phyloP scores from a whole-genome alignment of 2,888 invertebrate species.

The Homarus gammarus region DNA sequence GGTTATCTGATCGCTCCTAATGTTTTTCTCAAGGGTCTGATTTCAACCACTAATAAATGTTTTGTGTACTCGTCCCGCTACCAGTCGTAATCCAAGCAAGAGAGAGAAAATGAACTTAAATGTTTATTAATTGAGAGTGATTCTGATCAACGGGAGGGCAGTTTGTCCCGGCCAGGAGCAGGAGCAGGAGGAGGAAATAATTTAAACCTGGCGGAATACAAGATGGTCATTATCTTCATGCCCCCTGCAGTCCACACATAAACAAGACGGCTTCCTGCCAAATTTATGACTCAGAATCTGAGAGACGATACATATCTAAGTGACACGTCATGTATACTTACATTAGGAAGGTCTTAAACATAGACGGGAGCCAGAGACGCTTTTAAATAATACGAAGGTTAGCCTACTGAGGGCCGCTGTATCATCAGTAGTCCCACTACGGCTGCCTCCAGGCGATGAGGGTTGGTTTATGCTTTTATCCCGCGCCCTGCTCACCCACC shows the following conservation, averaged over 20 bases:
- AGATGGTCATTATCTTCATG: background rate
- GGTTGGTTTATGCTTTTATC: no score
- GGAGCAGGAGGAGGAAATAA: background rate
- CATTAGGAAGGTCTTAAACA: conserved; percentile 13
- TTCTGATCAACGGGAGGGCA: no score
- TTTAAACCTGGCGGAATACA: background rate
- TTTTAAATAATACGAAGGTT: no score
- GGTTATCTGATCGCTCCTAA: conserved; percentile 40
- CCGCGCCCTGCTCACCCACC: no score
- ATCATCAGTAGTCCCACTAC: no score
- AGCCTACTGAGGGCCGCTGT: no score
- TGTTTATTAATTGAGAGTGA: no score
- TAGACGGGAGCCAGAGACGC: no score
- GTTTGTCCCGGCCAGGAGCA: no score
- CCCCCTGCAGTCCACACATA: conserved; percentile 24
- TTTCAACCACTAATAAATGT: conserved; percentile 27
- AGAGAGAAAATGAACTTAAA: no score
- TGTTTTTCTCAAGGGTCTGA: conserved; percentile 46
- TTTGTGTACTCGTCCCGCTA: background rate
- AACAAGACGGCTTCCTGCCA: conserved; percentile 32
- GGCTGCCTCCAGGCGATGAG: no score
- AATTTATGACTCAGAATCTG: conserved; percentile 20
- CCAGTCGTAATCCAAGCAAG: background rate
- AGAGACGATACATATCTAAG: conserved; percentile 37
- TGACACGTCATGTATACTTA: conserved; percentile 17